Conservation (phyloP, 1,140 invertebrate genomes). For the Caenorhabditis inopinata region DNA sequence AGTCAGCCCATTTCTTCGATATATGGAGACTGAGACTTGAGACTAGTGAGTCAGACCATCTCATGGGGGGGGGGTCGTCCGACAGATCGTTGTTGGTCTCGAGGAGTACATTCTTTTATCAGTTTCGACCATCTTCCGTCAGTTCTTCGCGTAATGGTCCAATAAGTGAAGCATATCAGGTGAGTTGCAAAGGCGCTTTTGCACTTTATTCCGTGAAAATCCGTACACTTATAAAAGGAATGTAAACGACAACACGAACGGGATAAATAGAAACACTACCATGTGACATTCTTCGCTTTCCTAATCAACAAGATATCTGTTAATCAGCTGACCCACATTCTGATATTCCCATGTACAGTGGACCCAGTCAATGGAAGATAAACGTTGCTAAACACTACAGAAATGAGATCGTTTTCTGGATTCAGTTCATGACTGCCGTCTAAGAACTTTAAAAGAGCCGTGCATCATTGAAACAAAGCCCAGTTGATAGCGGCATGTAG, state of each 20-base stretch:
- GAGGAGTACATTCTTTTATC: too few relatives aligned
- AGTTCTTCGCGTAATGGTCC: too few relatives aligned
- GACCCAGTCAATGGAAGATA: background rate
- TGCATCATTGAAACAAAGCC: background rate
- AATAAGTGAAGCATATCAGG: slow-evolving; percentile 23
- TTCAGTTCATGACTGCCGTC: background rate
- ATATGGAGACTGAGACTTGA: too few relatives aligned
- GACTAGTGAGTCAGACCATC: too few relatives aligned
- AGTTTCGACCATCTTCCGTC: too few relatives aligned
- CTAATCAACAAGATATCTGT: slow-evolving; percentile 24
- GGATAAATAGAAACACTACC: slow-evolving; percentile 24
- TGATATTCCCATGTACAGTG: background rate
- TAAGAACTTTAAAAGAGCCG: slow-evolving; percentile 3
- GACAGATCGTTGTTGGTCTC: too few relatives aligned
- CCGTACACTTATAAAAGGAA: background rate
- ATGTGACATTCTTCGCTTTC: slow-evolving; percentile 25
- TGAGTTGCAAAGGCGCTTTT: background rate
- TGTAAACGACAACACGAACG: background rate
- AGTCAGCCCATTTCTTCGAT: too few relatives aligned
- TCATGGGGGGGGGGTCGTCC: too few relatives aligned
- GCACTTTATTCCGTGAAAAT: background rate
- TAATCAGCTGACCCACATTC: slow-evolving; percentile 1
- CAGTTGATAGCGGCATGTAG: background rate
- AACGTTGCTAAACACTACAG: background rate
- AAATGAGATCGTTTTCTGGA: too few relatives aligned